phyloP scores from a whole-genome alignment of 1,140 invertebrate species.

The Copidosoma floridanum region DNA sequence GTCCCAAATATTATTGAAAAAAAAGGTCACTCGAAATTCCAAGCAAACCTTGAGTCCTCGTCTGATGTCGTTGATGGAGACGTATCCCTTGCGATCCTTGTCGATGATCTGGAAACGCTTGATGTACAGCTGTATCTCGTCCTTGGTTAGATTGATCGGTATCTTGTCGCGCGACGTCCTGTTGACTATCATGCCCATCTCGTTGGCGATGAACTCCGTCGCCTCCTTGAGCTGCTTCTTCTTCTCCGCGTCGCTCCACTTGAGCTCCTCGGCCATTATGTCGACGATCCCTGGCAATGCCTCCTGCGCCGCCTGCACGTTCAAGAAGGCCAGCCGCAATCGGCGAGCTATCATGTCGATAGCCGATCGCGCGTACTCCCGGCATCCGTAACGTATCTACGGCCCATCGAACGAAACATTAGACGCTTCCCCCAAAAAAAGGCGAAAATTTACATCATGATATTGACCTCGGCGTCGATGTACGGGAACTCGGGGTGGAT shows the following conservation, averaged over 20 bases:
- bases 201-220: conserved; percentile 80
- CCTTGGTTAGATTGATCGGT: conserved; percentile 89
- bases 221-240: conserved; percentile 78
- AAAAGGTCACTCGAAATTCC: too few relatives aligned
- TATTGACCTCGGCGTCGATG: conserved; percentile 97
- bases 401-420: conserved; percentile 26
- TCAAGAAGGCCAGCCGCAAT: conserved; percentile 91
- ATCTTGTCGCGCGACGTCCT: conserved; percentile 82
- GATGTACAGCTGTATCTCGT: conserved; percentile 92
- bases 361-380: conserved; percentile 94
- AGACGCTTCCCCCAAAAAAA: conserved; percentile 16
- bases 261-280: conserved; percentile 95
- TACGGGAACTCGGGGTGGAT: conserved; percentile 98
- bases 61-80: conserved; percentile 95
- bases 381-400: conserved; percentile 82
- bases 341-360: conserved; percentile 95
- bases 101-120: conserved; percentile 95
- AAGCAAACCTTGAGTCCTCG: conserved; percentile 84
- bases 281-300: conserved; percentile 88
- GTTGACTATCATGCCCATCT: conserved; percentile 97
- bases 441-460: too few relatives aligned
- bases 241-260: conserved; percentile 85
- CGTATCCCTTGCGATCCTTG: conserved; percentile 94
- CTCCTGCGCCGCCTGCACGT: conserved; percentile 95
- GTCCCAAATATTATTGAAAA: too few relatives aligned